Base-by-base conservation (phyloP, 2,113 vertebrate genomes). In the Pipa parva region DNA sequence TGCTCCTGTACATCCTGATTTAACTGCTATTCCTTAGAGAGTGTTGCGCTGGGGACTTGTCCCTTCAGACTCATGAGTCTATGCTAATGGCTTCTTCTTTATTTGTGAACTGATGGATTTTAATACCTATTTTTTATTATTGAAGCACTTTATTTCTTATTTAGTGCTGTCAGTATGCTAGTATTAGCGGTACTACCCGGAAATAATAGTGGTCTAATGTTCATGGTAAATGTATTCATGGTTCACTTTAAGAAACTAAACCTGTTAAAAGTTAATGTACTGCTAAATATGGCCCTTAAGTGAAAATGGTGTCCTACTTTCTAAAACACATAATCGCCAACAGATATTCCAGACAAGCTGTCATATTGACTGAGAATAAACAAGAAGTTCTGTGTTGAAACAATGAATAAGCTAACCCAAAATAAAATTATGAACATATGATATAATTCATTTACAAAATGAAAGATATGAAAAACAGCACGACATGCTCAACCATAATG, bases 301-400 rank as follows among this genome's bases (percentile, higher is more conserved):
- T 62, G 63, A 78, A 73, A 78, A 75, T 74, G 22, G 42, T 73
- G 63, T 67, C 73, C 70, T 71, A 74, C 18, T 74, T 77, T 59
- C 20, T 46, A 36, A 5, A 51, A 75, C 71, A 39, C 63, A 77
- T 74, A 75, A 62, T 21, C 54, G 25, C 63, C 33, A 28, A 27
- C 52, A 56, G 39, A n/a, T 51, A 45, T 0, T 72, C 63, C 10
- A 1, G 37, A 45, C 59, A 72, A 56, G 28, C 77, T 69, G 64
- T 72, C 71, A 68, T 36, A 7, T 12, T 6, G 46, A 63, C 63
- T 72, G 71, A 70, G 49, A 71, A 63, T n/a, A 22, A 11, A 76
- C 12, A 31, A 52, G 15, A 42, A 66, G 46, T 1, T 22, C 45
- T 46, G 46, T 6, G 25, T 15, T 62, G 1, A 4, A 3, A 0